A percentile compares a stretch with the other conserved stretches of the same genome.
Evolutionary conservation across 2,113 vertebrate species (phyloP).

Genomic region (Stomatorhinus ivindoensis): DNA sequence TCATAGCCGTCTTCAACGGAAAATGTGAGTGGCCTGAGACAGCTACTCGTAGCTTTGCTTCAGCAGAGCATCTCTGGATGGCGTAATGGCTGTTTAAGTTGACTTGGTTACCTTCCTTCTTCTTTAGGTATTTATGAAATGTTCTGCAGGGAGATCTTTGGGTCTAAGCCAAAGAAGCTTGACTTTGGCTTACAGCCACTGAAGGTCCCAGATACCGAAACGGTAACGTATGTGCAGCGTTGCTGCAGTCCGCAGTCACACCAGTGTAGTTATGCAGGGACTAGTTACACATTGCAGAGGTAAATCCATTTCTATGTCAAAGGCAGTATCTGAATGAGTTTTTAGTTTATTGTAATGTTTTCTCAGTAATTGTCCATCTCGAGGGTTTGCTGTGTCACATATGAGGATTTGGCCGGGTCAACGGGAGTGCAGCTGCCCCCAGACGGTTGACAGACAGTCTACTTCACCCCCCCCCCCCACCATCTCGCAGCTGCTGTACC

Average conservation of each 20-base stretch:
- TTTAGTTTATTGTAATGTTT: not conserved
- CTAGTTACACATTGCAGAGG: too few relatives aligned
- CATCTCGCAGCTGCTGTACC: slow-evolving; percentile 74
- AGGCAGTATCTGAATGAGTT: not conserved
- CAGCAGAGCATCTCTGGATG: not conserved
- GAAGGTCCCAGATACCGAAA: slow-evolving; percentile 74
- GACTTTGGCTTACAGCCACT: slow-evolving; percentile 76
- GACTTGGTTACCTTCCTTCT: not conserved
- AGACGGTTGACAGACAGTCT: not conserved
- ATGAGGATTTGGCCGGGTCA: not conserved
- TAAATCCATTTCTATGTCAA: not conserved
- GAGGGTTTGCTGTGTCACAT: not conserved
- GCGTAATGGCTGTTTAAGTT: not conserved
- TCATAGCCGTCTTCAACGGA: slow-evolving; percentile 96
- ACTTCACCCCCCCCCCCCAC: not conserved
- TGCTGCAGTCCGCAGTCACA: not conserved
- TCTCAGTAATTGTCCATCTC: not conserved
- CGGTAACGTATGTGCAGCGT: slow-evolving; percentile 46
- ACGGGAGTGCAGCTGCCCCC: not conserved
- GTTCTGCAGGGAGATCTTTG: slow-evolving; percentile 79
- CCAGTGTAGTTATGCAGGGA: too few relatives aligned
- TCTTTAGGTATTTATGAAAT: slow-evolving; percentile 75
- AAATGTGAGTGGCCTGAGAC: slow-evolving; percentile 77
- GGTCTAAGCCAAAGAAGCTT: slow-evolving; percentile 72
- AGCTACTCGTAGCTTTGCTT: not conserved